Evolutionary conservation across 2,113 vertebrate genomes (phyloP).

Genomic region (Gobio gobio): DNA sequence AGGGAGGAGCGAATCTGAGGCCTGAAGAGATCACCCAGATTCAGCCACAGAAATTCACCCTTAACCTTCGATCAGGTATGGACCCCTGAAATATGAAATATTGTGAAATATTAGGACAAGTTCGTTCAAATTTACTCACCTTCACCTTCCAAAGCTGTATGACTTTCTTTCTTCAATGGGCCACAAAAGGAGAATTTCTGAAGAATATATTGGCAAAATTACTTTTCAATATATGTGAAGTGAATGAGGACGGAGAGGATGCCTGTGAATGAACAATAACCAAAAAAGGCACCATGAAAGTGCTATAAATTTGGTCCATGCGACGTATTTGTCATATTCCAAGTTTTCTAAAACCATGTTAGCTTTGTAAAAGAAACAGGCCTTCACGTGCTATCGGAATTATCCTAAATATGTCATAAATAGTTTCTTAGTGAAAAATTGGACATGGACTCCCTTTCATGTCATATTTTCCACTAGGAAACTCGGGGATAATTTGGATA

Average conservation of each 20-base stretch:
- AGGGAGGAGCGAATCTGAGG: constrained; percentile 77
- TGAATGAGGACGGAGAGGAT: background rate
- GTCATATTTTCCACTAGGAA: too few relatives aligned
- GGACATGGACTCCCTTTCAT: too few relatives aligned
- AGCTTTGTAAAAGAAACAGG: too few relatives aligned
- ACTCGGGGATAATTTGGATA: too few relatives aligned
- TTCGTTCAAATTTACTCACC: background rate
- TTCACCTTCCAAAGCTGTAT: background rate
- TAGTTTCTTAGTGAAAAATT: too few relatives aligned
- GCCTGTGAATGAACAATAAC: background rate
- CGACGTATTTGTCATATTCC: background rate
- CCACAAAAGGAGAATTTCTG: background rate
- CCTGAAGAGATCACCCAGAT: constrained; percentile 93
- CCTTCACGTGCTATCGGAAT: too few relatives aligned
- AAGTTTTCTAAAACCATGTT: too few relatives aligned
- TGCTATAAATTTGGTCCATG: background rate
- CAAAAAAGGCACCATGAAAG: background rate
- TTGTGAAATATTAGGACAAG: background rate
- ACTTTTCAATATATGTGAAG: too few relatives aligned
- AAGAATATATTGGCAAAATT: background rate
- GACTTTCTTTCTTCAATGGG: background rate
- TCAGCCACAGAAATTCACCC: constrained; percentile 88
- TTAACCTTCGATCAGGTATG: constrained; percentile 84
- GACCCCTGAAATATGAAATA: too few relatives aligned
- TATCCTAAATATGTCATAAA: too few relatives aligned